A percentile compares a stretch with the other conserved stretches of the same genome.
Conservation (phyloP, 2,888 invertebrate genomes). For the Amiota mariae region DNA sequence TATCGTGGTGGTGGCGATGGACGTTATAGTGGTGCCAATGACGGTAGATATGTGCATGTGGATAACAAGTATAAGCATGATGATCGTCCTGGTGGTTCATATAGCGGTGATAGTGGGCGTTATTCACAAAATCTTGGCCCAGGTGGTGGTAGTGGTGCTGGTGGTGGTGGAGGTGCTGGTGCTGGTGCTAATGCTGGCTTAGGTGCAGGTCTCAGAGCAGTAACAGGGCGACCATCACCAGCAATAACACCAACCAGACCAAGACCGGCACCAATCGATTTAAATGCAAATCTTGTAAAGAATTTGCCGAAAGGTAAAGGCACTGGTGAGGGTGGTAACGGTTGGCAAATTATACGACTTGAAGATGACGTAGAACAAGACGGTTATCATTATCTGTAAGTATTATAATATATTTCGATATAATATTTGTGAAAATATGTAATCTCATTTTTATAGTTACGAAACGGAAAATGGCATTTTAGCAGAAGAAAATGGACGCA, state of each 20-base stretch:
- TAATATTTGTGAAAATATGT: not conserved
- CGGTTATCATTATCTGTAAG: conserved; percentile 77
- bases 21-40: conserved; percentile 62
- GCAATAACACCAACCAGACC: conserved; percentile 14
- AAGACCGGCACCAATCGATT: conserved; percentile 36
- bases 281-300: conserved; percentile 41
- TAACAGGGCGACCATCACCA: conserved; percentile 9
- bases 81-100: conserved; percentile 61
- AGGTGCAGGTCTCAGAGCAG: conserved; percentile 27
- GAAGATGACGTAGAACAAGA: conserved; percentile 75
- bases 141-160: conserved; percentile 52
- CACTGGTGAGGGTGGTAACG: conserved; percentile 70
- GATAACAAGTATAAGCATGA: conserved; percentile 67
- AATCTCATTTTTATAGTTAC: conserved; percentile 66
- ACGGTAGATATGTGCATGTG: conserved; percentile 75
- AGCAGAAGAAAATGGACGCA: conserved; percentile 76
- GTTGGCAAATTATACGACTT: conserved; percentile 76
- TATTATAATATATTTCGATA: too few relatives aligned
- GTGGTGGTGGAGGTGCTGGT: conserved; percentile 45
- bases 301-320: conserved; percentile 61
- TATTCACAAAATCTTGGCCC: conserved; percentile 55
- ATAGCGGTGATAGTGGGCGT: conserved; percentile 54
- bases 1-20: conserved; percentile 72
- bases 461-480: conserved; percentile 77
- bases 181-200: conserved; percentile 29